Conservation (phyloP, 1,140 invertebrate genomes). For the Aphaenogaster rudis region DNA sequence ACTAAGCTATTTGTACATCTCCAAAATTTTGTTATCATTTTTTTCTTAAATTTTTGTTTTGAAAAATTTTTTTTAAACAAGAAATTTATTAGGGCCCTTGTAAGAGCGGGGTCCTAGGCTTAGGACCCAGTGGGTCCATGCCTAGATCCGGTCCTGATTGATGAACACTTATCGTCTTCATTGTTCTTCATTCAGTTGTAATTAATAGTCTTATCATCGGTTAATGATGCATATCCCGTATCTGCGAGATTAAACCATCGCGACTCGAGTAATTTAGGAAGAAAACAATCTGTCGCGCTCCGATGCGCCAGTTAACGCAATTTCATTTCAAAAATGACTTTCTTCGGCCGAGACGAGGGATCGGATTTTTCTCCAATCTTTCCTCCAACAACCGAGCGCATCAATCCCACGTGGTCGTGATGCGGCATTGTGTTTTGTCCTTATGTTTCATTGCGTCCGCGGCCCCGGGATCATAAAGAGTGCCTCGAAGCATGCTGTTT, state of each 20-base stretch:
- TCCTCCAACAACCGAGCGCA: neutral
- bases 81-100: no score
- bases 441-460: conserved; percentile 29
- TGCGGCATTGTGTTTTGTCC: conserved; percentile 13
- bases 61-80: no score
- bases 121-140: no score
- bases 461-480: conserved; percentile 14
- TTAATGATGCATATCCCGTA: neutral
- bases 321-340: neutral
- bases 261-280: neutral
- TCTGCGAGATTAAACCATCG: neutral
- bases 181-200: neutral
- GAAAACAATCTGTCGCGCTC: neutral
- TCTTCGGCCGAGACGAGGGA: neutral
- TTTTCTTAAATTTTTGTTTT: no score
- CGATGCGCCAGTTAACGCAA: neutral
- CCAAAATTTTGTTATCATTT: no score
- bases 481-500: conserved; percentile 35
- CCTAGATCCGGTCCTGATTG: no score
- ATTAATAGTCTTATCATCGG: neutral
- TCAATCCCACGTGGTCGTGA: no score
- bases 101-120: no score
- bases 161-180: no score
- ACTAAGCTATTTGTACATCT: no score
- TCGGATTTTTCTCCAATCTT: neutral